Evolutionary conservation across 2,888 invertebrate species (phyloP).

Genomic region (Caenorhabditis virilis): DNA sequence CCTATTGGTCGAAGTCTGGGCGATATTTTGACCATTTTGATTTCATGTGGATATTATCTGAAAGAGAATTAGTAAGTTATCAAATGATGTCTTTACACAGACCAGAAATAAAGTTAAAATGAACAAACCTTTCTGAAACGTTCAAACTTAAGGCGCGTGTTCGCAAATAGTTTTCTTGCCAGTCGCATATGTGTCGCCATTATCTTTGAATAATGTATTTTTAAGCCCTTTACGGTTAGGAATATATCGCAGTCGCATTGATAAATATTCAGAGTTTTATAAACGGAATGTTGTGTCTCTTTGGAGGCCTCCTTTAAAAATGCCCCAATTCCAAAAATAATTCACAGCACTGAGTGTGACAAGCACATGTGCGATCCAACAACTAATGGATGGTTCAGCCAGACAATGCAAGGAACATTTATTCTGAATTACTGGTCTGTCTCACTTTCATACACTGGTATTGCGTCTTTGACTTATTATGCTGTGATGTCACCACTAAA

Average conservation of each 20-base stretch:
- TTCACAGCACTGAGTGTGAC: no score
- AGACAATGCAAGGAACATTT: slow-evolving; percentile 32
- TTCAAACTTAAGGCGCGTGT: no score
- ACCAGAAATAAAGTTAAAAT: background rate
- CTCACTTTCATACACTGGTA: slow-evolving; percentile 47
- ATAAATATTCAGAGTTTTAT: no score
- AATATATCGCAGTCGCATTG: no score
- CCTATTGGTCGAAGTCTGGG: slow-evolving; percentile 44
- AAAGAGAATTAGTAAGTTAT: slow-evolving; percentile 16
- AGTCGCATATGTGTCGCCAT: no score
- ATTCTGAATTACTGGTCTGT: slow-evolving; percentile 54
- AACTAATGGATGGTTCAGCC: slow-evolving; percentile 15
- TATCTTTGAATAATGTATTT: no score
- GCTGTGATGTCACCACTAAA: slow-evolving; percentile 49
- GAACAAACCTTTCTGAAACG: background rate
- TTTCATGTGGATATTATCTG: slow-evolving; percentile 23
- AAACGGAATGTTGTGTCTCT: no score
- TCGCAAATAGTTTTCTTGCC: no score
- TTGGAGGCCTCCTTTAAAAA: no score
- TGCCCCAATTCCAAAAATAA: no score
- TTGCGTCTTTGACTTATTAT: slow-evolving; percentile 50
- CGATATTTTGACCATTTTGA: slow-evolving; percentile 33
- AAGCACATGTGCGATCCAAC: slow-evolving; percentile 21
- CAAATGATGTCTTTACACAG: no score
- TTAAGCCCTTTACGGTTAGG: no score